Evolutionary conservation across 2,888 invertebrate species (phyloP).

Genomic region (Taphrorychus bicolor): DNA sequence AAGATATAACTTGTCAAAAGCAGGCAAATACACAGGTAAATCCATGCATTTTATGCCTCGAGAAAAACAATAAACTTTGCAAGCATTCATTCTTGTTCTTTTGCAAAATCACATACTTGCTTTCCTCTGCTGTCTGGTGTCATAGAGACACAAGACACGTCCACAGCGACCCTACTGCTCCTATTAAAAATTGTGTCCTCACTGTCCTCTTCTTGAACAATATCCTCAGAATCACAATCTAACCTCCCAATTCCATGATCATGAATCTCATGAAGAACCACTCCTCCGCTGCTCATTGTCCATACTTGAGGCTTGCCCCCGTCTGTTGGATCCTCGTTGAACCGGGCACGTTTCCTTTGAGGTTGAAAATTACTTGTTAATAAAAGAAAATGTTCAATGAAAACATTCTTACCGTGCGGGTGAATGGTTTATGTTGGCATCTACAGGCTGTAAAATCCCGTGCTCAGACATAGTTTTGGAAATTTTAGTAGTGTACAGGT

Average conservation of each 20-base stretch:
- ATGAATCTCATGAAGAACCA: conserved; percentile 62
- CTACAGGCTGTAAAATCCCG: conserved; percentile 49
- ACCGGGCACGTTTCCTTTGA: conserved; percentile 54
- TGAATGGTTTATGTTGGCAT: conserved; percentile 51
- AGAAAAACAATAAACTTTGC: too few relatives aligned
- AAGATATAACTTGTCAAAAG: too few relatives aligned
- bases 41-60: too few relatives aligned
- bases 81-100: background rate
- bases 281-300: conserved; percentile 54
- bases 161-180: conserved; percentile 46
- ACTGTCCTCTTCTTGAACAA: conserved; percentile 43
- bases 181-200: conserved; percentile 45
- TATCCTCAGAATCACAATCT: conserved; percentile 53
- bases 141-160: conserved; percentile 51
- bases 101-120: conserved; percentile 43
- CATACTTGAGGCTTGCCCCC: conserved; percentile 45
- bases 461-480: conserved; percentile 33
- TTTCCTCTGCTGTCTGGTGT: conserved; percentile 48
- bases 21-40: too few relatives aligned
- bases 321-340: conserved; percentile 46
- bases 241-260: conserved; percentile 70
- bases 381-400: background rate
- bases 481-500: background rate
- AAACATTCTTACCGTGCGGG: conserved; percentile 53
- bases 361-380: background rate